Conservation (phyloP, 2,888 invertebrate species). For the Prostheceraeus crozeri region DNA sequence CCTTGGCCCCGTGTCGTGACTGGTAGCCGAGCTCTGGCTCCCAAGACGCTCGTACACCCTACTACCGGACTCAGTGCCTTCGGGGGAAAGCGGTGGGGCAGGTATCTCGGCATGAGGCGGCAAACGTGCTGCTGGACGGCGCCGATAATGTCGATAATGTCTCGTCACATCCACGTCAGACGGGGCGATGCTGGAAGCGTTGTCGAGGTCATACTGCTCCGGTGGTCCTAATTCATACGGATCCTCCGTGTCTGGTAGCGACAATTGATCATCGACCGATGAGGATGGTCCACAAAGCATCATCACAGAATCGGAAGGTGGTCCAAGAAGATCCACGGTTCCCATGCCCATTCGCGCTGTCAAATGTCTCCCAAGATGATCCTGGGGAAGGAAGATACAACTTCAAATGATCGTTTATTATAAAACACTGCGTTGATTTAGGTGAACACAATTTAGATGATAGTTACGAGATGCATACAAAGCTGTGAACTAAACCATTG, state of each 20-base stretch:
- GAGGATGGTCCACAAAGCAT: not conserved
- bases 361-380: no score
- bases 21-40: not conserved
- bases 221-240: slow-evolving; percentile 57
- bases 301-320: slow-evolving; percentile 15
- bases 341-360: no score
- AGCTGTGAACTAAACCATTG: no score
- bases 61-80: slow-evolving; percentile 6
- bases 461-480: no score
- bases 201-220: slow-evolving; percentile 86
- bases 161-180: slow-evolving; percentile 89
- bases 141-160: slow-evolving; percentile 78
- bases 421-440: no score
- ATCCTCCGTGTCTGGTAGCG: no score
- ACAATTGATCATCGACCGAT: not conserved
- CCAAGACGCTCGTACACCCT: slow-evolving; percentile 13
- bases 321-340: no score
- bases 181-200: slow-evolving; percentile 86
- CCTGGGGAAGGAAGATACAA: no score
- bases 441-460: no score
- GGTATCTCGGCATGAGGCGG: not conserved
- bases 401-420: no score
- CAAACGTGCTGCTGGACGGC: not conserved
- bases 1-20: slow-evolving; percentile 11
- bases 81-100: not conserved